A percentile compares a stretch with the other conserved stretches of the same genome.
Evolutionary conservation across 2,888 invertebrate genomes (phyloP).

Genomic region (Zelleria hepariella): DNA sequence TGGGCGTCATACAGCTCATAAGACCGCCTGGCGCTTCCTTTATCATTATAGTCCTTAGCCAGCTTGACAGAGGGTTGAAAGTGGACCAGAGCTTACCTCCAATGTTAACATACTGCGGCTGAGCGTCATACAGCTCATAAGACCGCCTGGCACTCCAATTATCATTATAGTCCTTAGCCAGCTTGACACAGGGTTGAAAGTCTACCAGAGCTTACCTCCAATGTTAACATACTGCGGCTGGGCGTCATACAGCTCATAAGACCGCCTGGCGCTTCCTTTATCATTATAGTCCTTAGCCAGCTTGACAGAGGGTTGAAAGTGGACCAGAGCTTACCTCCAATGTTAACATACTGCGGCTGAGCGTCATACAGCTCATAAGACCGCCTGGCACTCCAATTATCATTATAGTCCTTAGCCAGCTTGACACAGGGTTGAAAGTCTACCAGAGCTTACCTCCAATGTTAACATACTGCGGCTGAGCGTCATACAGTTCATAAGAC

Average conservation of each 20-base stretch:
- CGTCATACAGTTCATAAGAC: constrained; percentile 38
- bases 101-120: constrained; percentile 61
- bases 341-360: constrained; percentile 60
- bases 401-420: constrained; percentile 20
- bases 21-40: too few relatives aligned
- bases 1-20: constrained; percentile 47
- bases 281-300: too few relatives aligned
- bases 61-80: too few relatives aligned
- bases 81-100: constrained; percentile 47
- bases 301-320: too few relatives aligned
- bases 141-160: too few relatives aligned
- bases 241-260: constrained; percentile 39
- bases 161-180: too few relatives aligned
- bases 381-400: constrained; percentile 1
- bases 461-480: constrained; percentile 60
- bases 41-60: too few relatives aligned
- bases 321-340: constrained; percentile 49
- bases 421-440: constrained; percentile 49
- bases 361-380: constrained; percentile 39
- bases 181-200: too few relatives aligned
- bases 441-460: constrained; percentile 52
- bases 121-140: constrained; percentile 43
- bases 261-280: too few relatives aligned
- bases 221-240: constrained; percentile 63
- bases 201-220: constrained; percentile 45